Evolutionary conservation across 2,113 vertebrate genomes (phyloP).

Genomic region (Bungarus multicinctus): DNA sequence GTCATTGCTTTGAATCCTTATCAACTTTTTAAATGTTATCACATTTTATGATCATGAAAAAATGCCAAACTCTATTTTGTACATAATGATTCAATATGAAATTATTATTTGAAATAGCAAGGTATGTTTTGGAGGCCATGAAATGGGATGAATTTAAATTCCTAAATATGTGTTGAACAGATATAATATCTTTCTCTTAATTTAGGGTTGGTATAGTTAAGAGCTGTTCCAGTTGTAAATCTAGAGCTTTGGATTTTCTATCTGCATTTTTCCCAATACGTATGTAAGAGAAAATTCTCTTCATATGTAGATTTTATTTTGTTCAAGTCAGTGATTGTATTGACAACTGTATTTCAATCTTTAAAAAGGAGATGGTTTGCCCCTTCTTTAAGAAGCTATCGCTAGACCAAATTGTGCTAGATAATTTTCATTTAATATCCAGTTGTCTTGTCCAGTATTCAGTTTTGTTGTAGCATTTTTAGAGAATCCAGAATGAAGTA

Average conservation of each 20-base stretch:
- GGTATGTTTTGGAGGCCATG: background rate
- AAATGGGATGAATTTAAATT: background rate
- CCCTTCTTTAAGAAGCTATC: background rate
- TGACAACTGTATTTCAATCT: background rate
- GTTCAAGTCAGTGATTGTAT: background rate
- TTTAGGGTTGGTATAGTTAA: background rate
- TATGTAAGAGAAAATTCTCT: background rate
- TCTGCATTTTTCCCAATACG: background rate
- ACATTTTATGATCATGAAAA: background rate
- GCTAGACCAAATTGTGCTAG: background rate
- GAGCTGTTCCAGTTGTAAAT: background rate
- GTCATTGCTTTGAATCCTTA: background rate
- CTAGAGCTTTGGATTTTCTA: background rate
- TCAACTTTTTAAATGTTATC: background rate
- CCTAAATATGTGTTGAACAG: background rate
- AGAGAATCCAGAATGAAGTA: background rate
- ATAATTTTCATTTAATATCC: background rate
- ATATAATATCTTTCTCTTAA: background rate
- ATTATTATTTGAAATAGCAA: background rate
- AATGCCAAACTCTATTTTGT: background rate
- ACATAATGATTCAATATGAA: background rate
- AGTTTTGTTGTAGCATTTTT: background rate
- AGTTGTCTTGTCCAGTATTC: background rate
- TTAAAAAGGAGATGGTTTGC: background rate
- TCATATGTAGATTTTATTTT: background rate